Base-by-base conservation (phyloP, 2,797 vertebrate species). In the Babyrousa celebensis region DNA sequence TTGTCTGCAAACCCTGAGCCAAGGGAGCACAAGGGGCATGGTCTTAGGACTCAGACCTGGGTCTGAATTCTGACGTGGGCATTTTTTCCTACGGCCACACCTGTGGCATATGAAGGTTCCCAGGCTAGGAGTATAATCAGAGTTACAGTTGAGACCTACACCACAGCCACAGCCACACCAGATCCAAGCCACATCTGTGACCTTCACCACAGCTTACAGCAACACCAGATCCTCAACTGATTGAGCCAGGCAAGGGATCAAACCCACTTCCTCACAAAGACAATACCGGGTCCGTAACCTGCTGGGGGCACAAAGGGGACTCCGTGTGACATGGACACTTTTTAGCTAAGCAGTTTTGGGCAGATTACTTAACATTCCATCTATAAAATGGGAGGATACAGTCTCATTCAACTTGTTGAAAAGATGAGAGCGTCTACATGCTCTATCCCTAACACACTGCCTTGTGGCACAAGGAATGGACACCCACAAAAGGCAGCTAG, bases 31-130 rank as follows among this genome's bases (percentile, higher is more conserved):
- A 58, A 25, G 67, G n/a, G 27, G 18, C 6, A 20, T 1, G 29
- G 58, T 27, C 68, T 77, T 54, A 40, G 29, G 82, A 58, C 48
- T 82, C 48, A 89, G 48, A 77, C 17, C 36, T 21, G 29, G 21
- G 21, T 56, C 20, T 92, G 36, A 95, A 96, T 56, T 58, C 65
- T 85, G 75, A 54, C 40, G 85, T 70, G 8, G 52, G 21, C 36
- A 7, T 54, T 71, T 87, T 48, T 36, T 36, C 36, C 36, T 36
- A 36, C 4, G 36, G 36, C 36, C 36, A 36, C 6, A 48, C 43
- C 43, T 48, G 9, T 6, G 43, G 43, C 43, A 48, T 48, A 48
- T 48, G 43, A 48, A 48, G 43, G 43, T 48, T 48, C 43, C 43
- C 43, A 48, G 43, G 43, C 43, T 48, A 48, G 43, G 43, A 10